Base-by-base conservation (phyloP, 2,888 invertebrate genomes). In the Lamellibrachia columna region DNA sequence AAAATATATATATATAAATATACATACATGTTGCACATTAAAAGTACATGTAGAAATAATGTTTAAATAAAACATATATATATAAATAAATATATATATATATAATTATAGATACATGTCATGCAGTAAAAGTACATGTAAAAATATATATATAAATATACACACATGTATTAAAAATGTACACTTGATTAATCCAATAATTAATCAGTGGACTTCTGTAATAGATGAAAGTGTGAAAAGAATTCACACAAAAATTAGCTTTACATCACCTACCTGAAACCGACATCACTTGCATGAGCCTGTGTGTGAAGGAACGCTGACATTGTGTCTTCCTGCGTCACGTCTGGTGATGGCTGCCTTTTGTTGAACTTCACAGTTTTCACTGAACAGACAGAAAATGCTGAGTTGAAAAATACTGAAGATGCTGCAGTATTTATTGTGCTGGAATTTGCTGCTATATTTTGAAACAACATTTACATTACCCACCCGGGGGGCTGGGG, bases 311-410 rank as follows among this genome's bases (percentile, higher is more conserved):
- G 93, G 93, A 95, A 95, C 3, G 95, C 94, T 92, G 95, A 93
- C 93, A 95, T 93, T 90, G 75, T 75, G 75, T 95, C 96, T 52
- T 95, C 95, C 91, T 95, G 95, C 60, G 94, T 93, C 0, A 95
- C 95, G 93, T 96, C 96, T 28, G 96, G 96, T 22, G 94, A 94
- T 1, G 95, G 95, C 90, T 94, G 93, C 92, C 94, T 93, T 90
- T 92, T 93, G 93, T 96, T 96, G 93, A 96, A 96, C 90, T 93
- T 94, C 8, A 95, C 92, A 22, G 95, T 95, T 90, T 94, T 93
- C 52, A 95, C 95, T 95, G 94, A 28, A 94, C 75, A 75, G 75
- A 75, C 75, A 75, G 75, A 75, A 4, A 75, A 4, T 75, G 6
- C 15, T 22, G 15, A 75, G 2, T 15, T 75, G n/a, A 22, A 75